phyloP scores from a whole-genome alignment of 2,113 vertebrate genomes.

The Trachemys scripta region DNA sequence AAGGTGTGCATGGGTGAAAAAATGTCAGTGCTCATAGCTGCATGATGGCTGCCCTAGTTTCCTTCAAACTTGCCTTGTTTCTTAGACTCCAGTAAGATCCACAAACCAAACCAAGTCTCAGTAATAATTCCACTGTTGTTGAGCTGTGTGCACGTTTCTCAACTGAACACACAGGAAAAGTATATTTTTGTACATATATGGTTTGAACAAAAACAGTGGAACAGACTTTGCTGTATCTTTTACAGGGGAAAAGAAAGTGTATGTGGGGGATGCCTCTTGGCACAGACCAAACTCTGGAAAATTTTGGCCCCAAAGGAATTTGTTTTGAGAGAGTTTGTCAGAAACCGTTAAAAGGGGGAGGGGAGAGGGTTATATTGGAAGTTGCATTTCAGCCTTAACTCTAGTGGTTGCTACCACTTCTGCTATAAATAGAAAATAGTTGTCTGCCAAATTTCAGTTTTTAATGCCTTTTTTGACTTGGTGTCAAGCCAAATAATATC shows the following conservation, averaged over 20 bases:
- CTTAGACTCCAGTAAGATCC: constrained; percentile 45
- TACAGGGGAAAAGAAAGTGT: neutral
- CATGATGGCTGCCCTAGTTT: neutral
- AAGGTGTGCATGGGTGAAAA: constrained; percentile 26
- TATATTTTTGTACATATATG: constrained; percentile 38
- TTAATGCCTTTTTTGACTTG: constrained; percentile 46
- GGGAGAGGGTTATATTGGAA: constrained; percentile 35
- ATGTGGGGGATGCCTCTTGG: constrained; percentile 25
- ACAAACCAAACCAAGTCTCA: constrained; percentile 62
- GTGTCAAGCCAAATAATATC: constrained; percentile 54
- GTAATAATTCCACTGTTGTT: neutral
- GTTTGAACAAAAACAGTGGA: constrained; percentile 32
- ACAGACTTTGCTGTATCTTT: constrained; percentile 3
- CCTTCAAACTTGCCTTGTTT: constrained; percentile 36
- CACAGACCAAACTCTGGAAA: constrained; percentile 45
- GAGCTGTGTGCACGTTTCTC: constrained; percentile 33
- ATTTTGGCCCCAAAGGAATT: constrained; percentile 55
- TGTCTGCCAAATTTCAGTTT: constrained; percentile 52
- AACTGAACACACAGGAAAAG: neutral
- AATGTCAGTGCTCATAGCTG: neutral
- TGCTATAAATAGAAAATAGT: constrained; percentile 62
- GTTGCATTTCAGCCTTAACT: constrained; percentile 34
- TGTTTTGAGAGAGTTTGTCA: constrained; percentile 54
- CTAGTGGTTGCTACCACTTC: constrained; percentile 15
- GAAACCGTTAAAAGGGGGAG: constrained; percentile 15